Evolutionary conservation across 2,888 invertebrate species (phyloP), one percentile per base, ranked within the genome.

Genomic region (Hermaeophaga mercurialis): DNA sequence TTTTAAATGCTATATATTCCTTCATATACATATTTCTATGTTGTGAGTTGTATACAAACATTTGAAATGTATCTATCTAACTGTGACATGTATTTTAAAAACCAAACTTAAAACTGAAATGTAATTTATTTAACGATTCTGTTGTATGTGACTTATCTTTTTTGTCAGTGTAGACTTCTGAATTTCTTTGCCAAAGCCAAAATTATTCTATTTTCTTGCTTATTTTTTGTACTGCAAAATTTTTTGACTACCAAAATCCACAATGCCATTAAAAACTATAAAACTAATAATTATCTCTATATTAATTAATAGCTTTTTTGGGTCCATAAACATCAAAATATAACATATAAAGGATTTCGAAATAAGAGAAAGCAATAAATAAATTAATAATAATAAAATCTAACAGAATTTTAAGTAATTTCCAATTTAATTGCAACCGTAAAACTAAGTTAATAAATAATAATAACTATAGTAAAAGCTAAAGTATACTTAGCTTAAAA

Each of bases 181-280:
- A 46, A 33, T 22, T 14, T 52, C 18, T 43, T 41, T 60, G 53
- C 59, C 62, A 63, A 59, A 62, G 63, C 54, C 63, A 53, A 26
- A 43, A 34, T 48, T n/a, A 47, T 49, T 45, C 58, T 61, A 26
- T 41, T 50, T 43, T 33, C 34, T 34, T 47, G 22, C 47, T 47
- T 50, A 18, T 31, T 19, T 50, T 41, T 67, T 76, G 75, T 76
- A 73, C 73, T 76, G 76, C 69, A 75, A 75, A 74, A 73, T 76
- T 67, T 76, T 75, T 74, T 76, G 75, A 75, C 70, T 33, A 2
- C 17, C n/a, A n/a, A n/a, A n/a, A n/a, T n/a, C n/a, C n/a, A n/a
- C n/a, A n/a, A n/a, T n/a, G n/a, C n/a, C n/a, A n/a, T n/a, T n/a
- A n/a, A n/a, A n/a, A n/a, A n/a, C n/a, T n/a, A n/a, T n/a, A n/a